Evolutionary conservation across 2,888 invertebrate genomes (phyloP).

Genomic region (Dryadula phaetusa): DNA sequence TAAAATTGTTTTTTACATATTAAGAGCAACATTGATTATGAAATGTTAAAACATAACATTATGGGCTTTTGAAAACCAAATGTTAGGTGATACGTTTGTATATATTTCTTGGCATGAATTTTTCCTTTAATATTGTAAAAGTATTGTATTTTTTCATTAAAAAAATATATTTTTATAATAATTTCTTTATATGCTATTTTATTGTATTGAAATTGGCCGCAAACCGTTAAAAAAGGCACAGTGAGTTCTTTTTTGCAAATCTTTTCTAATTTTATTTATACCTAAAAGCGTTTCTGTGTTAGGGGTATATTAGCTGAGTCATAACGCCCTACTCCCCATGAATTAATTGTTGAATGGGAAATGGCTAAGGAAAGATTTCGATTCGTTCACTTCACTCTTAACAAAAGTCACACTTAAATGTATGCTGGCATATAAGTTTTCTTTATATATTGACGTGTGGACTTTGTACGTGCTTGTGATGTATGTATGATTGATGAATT

Average conservation of each 20-base stretch:
- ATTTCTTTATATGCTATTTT: too few species aligned
- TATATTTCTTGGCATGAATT: too few species aligned
- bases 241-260: background rate
- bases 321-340: constrained; percentile 20
- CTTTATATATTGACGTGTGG: background rate
- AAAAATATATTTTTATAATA: too few species aligned
- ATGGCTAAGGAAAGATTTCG: constrained; percentile 8
- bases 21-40: too few species aligned
- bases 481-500: constrained; percentile 5
- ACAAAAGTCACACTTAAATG: constrained; percentile 1
- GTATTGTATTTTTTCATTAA: too few species aligned
- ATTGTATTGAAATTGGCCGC: too few species aligned
- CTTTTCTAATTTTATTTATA: constrained; percentile 12
- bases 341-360: constrained; percentile 28
- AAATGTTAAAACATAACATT: too few species aligned
- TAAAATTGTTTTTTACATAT: too few species aligned
- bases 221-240: background rate
- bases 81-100: too few species aligned
- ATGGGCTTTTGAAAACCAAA: too few species aligned
- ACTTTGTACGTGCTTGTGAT: constrained; percentile 1
- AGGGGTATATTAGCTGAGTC: constrained; percentile 15
- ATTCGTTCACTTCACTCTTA: background rate
- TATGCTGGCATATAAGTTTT: background rate
- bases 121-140: too few species aligned
- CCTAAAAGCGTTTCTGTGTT: constrained; percentile 35